Evolutionary conservation across 2,797 vertebrate genomes (phyloP).

Genomic region (Silurus lanzhouensis): DNA sequence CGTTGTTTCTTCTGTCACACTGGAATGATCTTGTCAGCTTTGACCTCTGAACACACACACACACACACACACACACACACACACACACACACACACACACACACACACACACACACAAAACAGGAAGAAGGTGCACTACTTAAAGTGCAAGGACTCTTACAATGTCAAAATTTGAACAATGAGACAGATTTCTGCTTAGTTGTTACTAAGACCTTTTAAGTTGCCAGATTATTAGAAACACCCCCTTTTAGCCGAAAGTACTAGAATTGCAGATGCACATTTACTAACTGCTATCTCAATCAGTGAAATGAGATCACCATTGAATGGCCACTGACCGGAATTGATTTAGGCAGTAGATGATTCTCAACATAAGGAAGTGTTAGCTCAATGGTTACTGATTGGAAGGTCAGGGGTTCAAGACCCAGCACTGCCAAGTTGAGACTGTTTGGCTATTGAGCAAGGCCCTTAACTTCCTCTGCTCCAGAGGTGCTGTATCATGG

Average conservation of each 20-base stretch:
- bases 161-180: no score
- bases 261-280: background rate
- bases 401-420: no score
- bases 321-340: background rate
- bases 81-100: no score
- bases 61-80: no score
- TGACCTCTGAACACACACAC: background rate
- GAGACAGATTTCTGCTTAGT: no score
- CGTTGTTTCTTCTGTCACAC: background rate
- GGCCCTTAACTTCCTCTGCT: no score
- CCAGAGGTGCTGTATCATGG: no score
- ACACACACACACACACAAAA: background rate
- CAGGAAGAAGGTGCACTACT: background rate
- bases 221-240: background rate
- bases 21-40: background rate
- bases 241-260: background rate
- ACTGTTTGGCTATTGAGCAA: no score
- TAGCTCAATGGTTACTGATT: no score
- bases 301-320: background rate
- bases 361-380: background rate
- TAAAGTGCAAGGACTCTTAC: background rate
- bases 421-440: no score
- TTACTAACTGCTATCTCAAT: background rate
- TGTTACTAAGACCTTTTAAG: background rate
- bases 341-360: background rate